These are phyloP conservation scores for Antheraea mylitta DNA, from an alignment of 1,140 invertebrate genomes.

Conservation along the genomic window DNA sequence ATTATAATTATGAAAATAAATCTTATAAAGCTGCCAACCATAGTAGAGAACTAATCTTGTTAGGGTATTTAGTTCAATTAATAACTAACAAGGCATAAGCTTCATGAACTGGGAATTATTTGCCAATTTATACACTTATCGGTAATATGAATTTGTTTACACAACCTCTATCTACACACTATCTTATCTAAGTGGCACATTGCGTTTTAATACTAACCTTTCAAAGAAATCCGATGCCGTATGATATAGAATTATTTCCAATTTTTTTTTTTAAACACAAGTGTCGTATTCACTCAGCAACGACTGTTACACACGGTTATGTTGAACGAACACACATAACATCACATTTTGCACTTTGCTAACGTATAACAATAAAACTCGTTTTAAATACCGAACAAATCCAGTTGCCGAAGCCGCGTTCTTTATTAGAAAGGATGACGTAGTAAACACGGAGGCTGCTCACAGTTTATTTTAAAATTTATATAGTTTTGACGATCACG, in stretches of 20 bases:
- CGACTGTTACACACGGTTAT: slow-evolving; percentile 61
- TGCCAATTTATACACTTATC: slow-evolving; percentile 3
- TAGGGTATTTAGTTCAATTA: slow-evolving; percentile 24
- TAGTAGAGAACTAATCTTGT: slow-evolving; percentile 16
- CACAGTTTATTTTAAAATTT: slow-evolving; percentile 48
- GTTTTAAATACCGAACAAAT: slow-evolving; percentile 41
- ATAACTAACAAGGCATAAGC: neutral
- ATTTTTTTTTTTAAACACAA: slow-evolving; percentile 51
- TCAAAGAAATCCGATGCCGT: slow-evolving; percentile 28
- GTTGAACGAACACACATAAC: slow-evolving; percentile 60
- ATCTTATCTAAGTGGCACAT: slow-evolving; percentile 9
- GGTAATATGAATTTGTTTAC: neutral
- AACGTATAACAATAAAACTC: slow-evolving; percentile 47
- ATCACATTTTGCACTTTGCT: slow-evolving; percentile 71
- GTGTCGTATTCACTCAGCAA: slow-evolving; percentile 55
- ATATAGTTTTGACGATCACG: slow-evolving; percentile 49
- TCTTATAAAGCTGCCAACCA: neutral
- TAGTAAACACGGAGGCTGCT: slow-evolving; percentile 43
- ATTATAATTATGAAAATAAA: neutral
- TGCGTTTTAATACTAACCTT: slow-evolving; percentile 10
- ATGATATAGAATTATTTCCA: slow-evolving; percentile 45
- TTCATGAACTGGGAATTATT: neutral
- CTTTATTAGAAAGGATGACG: slow-evolving; percentile 30
- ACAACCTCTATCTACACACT: slow-evolving; percentile 1
- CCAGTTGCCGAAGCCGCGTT: slow-evolving; percentile 44